Conservation (phyloP, 2,797 vertebrate genomes). For the Kryptolebias ocellatus region DNA sequence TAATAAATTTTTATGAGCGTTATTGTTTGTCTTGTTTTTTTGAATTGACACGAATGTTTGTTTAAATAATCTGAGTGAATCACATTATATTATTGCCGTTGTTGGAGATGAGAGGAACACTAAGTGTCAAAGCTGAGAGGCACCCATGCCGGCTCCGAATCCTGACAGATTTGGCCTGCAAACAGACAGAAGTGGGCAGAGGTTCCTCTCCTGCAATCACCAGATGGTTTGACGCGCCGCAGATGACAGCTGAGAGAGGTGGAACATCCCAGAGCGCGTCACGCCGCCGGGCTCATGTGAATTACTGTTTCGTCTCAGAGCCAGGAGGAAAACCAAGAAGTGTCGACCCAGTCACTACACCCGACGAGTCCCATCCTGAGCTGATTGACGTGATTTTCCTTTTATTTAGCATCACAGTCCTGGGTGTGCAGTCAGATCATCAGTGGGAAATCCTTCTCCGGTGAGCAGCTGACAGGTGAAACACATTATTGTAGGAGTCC, state of each 20-base stretch:
- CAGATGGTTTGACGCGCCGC: conserved; percentile 79
- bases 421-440: conserved; percentile 52
- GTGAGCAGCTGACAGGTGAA: conserved; percentile 68
- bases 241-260: conserved; percentile 81
- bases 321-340: conserved; percentile 55
- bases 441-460: conserved; percentile 49
- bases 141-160: conserved; percentile 1
- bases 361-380: conserved; percentile 27
- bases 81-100: too few relatives aligned
- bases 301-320: conserved; percentile 60
- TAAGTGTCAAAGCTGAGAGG: not conserved
- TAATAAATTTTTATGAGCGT: conserved; percentile 56
- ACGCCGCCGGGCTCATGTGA: conserved; percentile 68
- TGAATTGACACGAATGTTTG: not conserved
- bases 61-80: not conserved
- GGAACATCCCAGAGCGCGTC: conserved; percentile 72
- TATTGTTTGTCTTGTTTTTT: conserved; percentile 17
- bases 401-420: conserved; percentile 46
- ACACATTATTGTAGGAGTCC: conserved; percentile 50
- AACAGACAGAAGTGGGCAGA: conserved; percentile 48
- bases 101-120: conserved; percentile 7
- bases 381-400: conserved; percentile 73
- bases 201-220: conserved; percentile 48
- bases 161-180: conserved; percentile 44
- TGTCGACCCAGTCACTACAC: conserved; percentile 58